Base-by-base conservation (phyloP, 2,888 invertebrate genomes). In the Saturnia pavonia region DNA sequence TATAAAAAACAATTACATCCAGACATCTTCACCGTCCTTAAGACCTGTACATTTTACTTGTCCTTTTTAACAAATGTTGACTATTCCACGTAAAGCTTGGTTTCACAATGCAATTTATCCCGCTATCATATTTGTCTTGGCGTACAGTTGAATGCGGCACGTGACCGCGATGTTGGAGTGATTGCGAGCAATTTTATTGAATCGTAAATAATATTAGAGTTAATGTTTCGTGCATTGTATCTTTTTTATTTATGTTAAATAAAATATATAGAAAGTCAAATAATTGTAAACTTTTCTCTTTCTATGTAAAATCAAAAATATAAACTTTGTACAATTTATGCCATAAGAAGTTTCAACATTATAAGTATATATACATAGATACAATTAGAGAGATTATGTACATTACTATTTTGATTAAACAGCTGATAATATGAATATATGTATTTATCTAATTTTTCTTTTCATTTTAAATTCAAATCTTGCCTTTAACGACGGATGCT, bases 161-260 rank as follows among this genome's bases (percentile, higher is more conserved):
- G 71, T 74, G 73, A 71, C 43, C 67, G 66, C 65, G 65, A n/a
- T 63, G 11, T 68, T 48, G 60, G 43, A 63, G 66, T 69, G 45
- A 69, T 67, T 72, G 60, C 16, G 22, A 40, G 69, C 67, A 73
- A 76, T 80, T 79, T 77, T 79, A 80, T 80, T 80, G 75, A 79
- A 80, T 74, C 77, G 80, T 77, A 43, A 72, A 48, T 69, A 60
- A 45, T 34, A 69, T 68, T 25, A 25, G n/a, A 71, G 51, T 65
- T 70, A 70, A 45, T 22, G 51, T 66, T 66, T 70, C 48, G 42
- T 48, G 22, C 8, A 22, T 54, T 54, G 12, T 54, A n/a, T 54
- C 11, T 54, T 54, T 22, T 22, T n/a, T 54, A 22, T 9, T 22
- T 54, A 9, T 22, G n/a, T 11, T 54, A 7, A 54, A 54, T 22